Evolutionary conservation across 2,113 vertebrate species (phyloP).

Genomic region (Bubo scandiacus): DNA sequence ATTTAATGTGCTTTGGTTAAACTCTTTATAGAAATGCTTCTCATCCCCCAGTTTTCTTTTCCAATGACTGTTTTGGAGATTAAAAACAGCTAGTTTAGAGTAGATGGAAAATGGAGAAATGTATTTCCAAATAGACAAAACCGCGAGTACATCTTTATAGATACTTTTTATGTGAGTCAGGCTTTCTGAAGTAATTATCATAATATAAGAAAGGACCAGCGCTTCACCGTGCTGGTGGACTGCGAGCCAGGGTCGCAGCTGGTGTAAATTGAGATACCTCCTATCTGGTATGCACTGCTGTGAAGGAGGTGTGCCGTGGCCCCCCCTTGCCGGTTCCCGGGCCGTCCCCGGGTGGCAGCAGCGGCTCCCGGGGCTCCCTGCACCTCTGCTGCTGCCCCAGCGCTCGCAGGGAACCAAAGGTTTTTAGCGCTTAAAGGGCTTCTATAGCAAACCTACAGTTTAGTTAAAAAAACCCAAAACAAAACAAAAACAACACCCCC

Average conservation of each 20-base stretch:
- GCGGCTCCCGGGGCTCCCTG: background rate
- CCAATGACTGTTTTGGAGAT: conserved; percentile 51
- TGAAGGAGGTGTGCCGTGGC: background rate
- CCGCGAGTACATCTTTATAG: conserved; percentile 62
- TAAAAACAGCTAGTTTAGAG: conserved; percentile 44
- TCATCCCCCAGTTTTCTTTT: conserved; percentile 40
- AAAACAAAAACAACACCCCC: background rate
- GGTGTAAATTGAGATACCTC: background rate
- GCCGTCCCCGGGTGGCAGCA: background rate
- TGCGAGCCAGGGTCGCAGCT: background rate
- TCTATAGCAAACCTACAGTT: background rate
- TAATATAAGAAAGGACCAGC: conserved; percentile 36
- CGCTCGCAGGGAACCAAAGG: background rate
- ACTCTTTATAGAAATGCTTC: conserved; percentile 52
- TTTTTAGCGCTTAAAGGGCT: background rate
- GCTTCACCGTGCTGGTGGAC: background rate
- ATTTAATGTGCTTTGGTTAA: conserved; percentile 59
- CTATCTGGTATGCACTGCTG: background rate
- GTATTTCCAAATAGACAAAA: conserved; percentile 56
- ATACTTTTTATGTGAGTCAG: conserved; percentile 48
- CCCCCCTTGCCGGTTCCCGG: background rate
- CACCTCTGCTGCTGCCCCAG: background rate
- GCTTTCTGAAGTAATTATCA: conserved; percentile 57
- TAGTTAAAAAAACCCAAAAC: accelerated
- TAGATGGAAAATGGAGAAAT: conserved; percentile 31